Base-by-base conservation (phyloP, 2,797 vertebrate species). In the Hippoglossus hippoglossus region DNA sequence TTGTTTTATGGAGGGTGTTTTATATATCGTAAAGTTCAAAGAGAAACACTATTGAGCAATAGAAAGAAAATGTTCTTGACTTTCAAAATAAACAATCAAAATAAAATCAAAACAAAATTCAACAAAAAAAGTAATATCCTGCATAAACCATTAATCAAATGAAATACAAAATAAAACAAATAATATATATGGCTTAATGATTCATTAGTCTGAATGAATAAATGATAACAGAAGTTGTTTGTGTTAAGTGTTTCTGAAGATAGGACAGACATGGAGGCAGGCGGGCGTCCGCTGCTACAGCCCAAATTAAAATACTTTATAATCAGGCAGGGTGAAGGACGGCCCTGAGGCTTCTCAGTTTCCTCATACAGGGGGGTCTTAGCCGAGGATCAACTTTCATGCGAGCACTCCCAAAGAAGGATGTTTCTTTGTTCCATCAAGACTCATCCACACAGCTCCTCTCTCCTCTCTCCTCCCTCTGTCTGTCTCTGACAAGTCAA, bases 351-450 rank as follows among this genome's bases (percentile, higher is more conserved):
- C 81, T 72, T 91, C 91, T 92, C 90, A 82, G 85, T 89, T 93
- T 91, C 79, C 91, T 87, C 55, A 57, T 79, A 76, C 87, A 81
- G 73, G 89, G 89, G 89, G 90, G 91, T 94, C 91, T 91, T 88
- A 89, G 80, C 84, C 57, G 72, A 76, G 91, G 92, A 93, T 94
- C 92, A 90, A 91, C 88, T 94, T 94, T 92, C 93, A 93, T 89
- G 84, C 59, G 68, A 84, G 87, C 77, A 64, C 87, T 88, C 84
- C 80, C 82, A 84, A 81, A 89, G 85, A 92, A 86, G 85, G 89
- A 87, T 86, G 85, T 83, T 75, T 84, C 89, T 94, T 93, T 91
- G 92, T 92, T 91, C 88, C 73, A 70, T 71, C 67, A 67, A 73
- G 75, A 77, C 53, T 67, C 67, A 67, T 58, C 73, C 52, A 34